Percentiles rank a stretch among this genome's conserved stretches.
These are phyloP conservation scores for Tonatia bakeri DNA, from an alignment of 2,113 vertebrate genomes.

Conservation along the genomic window DNA sequence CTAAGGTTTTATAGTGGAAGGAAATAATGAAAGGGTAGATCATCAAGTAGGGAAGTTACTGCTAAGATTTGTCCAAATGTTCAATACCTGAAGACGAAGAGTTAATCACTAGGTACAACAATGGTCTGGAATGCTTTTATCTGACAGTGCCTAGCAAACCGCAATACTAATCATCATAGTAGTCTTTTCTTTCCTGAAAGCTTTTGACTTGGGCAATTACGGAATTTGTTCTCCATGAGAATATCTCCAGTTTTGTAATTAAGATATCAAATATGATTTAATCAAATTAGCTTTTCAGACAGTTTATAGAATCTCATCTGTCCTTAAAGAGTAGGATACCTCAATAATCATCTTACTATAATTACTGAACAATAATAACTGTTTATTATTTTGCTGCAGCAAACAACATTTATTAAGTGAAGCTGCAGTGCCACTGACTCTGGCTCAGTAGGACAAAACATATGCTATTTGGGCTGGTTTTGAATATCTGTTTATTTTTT, in stretches of 20 bases:
- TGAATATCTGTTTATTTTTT: background rate
- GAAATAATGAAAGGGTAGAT: background rate
- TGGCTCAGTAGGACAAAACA: background rate
- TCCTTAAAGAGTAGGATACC: background rate
- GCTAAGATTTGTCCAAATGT: background rate
- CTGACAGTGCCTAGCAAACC: background rate
- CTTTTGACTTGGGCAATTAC: background rate
- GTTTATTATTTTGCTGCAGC: conserved; percentile 5
- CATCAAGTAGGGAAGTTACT: background rate
- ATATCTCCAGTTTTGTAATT: conserved; percentile 7
- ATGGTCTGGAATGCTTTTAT: background rate
- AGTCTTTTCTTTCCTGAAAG: conserved; percentile 24
- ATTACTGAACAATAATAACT: conserved; percentile 19
- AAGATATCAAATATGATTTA: conserved; percentile 25
- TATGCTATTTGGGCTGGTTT: conserved; percentile 18
- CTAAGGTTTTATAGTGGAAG: background rate
- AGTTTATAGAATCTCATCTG: background rate
- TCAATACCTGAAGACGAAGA: background rate
- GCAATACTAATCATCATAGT: background rate
- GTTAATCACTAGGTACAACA: background rate
- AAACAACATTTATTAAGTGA: conserved; percentile 18
- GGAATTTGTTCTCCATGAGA: conserved; percentile 4
- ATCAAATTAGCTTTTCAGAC: conserved; percentile 34
- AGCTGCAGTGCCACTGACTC: background rate
- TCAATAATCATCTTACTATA: conserved; percentile 20